A percentile compares a stretch with the other conserved stretches of the same genome.
Conservation (phyloP, 2,888 invertebrate species). For the Salpingus planirostris region DNA sequence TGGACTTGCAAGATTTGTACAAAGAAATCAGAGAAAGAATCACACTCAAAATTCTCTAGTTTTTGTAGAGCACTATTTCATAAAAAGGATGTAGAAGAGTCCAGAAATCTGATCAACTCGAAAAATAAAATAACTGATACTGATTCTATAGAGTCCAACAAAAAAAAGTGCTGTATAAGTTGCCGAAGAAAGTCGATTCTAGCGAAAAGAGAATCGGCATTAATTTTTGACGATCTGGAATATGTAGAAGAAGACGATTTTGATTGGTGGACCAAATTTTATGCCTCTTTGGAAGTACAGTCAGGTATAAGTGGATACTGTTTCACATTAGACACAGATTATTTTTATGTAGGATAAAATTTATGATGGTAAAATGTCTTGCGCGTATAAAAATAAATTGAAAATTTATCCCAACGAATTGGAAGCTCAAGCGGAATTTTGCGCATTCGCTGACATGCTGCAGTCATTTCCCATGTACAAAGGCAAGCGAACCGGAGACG, state of each 20-base stretch:
- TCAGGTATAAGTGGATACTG: neutral
- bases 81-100: too few species aligned
- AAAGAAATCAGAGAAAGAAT: too few species aligned
- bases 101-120: too few species aligned
- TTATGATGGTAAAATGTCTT: neutral
- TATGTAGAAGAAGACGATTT: constrained; percentile 36
- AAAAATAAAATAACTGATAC: too few species aligned
- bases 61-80: too few species aligned
- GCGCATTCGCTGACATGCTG: constrained; percentile 58
- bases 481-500: constrained; percentile 46
- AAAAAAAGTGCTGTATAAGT: neutral
- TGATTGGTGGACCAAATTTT: constrained; percentile 52
- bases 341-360: neutral
- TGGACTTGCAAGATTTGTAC: too few species aligned
- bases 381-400: constrained; percentile 2
- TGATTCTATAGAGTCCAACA: too few species aligned
- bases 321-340: neutral
- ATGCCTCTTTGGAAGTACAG: constrained; percentile 33
- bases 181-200: neutral
- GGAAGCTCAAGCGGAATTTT: constrained; percentile 58
- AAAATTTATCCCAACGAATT: constrained; percentile 53
- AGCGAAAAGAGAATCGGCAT: neutral
- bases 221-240: too few species aligned
- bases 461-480: constrained; percentile 53
- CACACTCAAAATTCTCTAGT: too few species aligned